Conservation (phyloP, 1,140 invertebrate species). For the Drosophila neocordata region DNA sequence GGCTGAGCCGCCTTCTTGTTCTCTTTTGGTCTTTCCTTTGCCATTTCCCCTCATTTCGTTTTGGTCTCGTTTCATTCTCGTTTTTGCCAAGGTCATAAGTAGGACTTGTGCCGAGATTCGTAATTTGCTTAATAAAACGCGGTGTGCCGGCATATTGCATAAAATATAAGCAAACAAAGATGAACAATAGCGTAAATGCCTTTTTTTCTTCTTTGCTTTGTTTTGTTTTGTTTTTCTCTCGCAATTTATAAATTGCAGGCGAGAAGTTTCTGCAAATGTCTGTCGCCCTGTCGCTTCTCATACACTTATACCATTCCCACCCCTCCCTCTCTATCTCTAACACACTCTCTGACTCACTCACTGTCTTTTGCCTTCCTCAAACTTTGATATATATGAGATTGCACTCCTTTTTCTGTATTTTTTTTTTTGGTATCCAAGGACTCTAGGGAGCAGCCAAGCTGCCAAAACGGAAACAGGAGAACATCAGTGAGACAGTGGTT, state of each 20-base stretch:
- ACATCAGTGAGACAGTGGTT: too few species aligned
- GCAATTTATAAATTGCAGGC: slow-evolving; percentile 73
- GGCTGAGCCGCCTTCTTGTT: slow-evolving; percentile 34
- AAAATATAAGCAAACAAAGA: slow-evolving; percentile 62
- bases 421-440: slow-evolving; percentile 6
- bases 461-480: slow-evolving; percentile 3
- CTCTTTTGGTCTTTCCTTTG: too few species aligned
- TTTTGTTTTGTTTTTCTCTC: slow-evolving; percentile 19
- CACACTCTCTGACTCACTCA: background rate
- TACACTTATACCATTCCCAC: background rate
- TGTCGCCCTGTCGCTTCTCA: slow-evolving; percentile 43
- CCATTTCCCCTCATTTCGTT: background rate
- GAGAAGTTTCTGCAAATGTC: slow-evolving; percentile 21
- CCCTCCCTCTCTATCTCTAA: too few species aligned
- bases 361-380: slow-evolving; percentile 12
- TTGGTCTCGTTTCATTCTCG: background rate
- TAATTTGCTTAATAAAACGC: slow-evolving; percentile 80
- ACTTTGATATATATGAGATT: slow-evolving; percentile 30
- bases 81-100: slow-evolving; percentile 77
- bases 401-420: slow-evolving; percentile 19
- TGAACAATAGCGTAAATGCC: slow-evolving; percentile 29
- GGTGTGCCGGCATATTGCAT: slow-evolving; percentile 73
- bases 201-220: slow-evolving; percentile 39
- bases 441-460: slow-evolving; percentile 35
- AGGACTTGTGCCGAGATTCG: slow-evolving; percentile 68